Base-by-base conservation (phyloP, 2,113 vertebrate species). In the Verasper variegatus region DNA sequence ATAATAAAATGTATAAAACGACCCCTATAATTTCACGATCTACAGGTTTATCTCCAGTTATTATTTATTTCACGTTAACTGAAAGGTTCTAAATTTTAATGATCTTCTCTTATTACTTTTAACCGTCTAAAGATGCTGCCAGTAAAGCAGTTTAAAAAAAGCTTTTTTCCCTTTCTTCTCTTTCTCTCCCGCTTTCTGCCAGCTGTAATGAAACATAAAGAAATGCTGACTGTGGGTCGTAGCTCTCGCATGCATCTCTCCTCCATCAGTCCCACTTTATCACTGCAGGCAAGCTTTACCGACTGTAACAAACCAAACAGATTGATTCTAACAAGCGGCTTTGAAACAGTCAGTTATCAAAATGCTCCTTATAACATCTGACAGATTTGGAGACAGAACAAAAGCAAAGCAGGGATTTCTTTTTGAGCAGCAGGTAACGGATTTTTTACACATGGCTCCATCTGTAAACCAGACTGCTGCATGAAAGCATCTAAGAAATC, bases 401-500 rank as follows among this genome's bases (percentile, higher is more conserved):
- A 24, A 77, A 69, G 3, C 51, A n/a, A n/a, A 69, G 9, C 64
- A 42, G 69, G 15, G 11, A 15, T n/a, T 47, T 69, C 55, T 27
- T 47, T 55, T 8, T 12, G n/a, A 58, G 12, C 14, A n/a, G 47
- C 26, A 27, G 47, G 27, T 52, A 18, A 40, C 45, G 4, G 2
- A 17, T 47, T 13, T 26, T 5, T 23, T 2, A 42, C 26, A 8
- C 13, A 17, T 59, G 62, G 37, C 42, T 62, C 49, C 55, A 63
- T 63, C 42, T 68, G 54, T 20, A 66, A 59, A 49, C 58, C 12
- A n/a, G 54, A 72, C 24, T 24, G 18, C 61, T 18, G 0, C 12
- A 63, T 21, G 21, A 62, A 79, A 69, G 49, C 47, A 61, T 40
- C 64, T 20, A 47, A 74, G 8, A 27, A 69, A 59, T 10, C n/a